phyloP scores from a whole-genome alignment of 1,140 invertebrate genomes.

The Drosophila parvula region DNA sequence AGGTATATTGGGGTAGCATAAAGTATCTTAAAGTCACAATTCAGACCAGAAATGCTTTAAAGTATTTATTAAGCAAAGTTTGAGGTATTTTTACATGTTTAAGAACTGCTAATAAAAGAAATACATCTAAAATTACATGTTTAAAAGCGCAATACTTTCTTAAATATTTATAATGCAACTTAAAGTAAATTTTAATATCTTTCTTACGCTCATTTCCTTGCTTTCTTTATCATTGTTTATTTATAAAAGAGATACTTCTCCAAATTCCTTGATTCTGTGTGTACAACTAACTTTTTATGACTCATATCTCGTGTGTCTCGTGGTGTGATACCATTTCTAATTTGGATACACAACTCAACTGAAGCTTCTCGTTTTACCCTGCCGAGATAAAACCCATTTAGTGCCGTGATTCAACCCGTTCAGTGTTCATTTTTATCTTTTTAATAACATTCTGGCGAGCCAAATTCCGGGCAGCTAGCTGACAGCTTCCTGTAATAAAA shows the following conservation, averaged over 20 bases:
- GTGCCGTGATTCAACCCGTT: slow-evolving; percentile 33
- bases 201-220: not conserved
- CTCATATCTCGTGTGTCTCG: slow-evolving; percentile 3
- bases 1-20: not conserved
- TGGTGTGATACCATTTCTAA: slow-evolving; percentile 12
- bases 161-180: not conserved
- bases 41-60: no score
- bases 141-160: not conserved
- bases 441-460: slow-evolving; percentile 59
- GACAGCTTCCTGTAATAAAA: slow-evolving; percentile 76
- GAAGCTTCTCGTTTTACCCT: not conserved
- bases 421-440: slow-evolving; percentile 58
- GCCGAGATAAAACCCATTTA: slow-evolving; percentile 59
- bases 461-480: slow-evolving; percentile 46
- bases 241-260: not conserved
- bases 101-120: not conserved
- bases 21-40: not conserved
- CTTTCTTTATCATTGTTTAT: not conserved
- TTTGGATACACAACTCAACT: slow-evolving; percentile 9
- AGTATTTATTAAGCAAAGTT: no score
- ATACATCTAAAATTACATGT: not conserved
- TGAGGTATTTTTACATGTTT: not conserved
- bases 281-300: not conserved
- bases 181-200: not conserved
- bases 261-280: no score